These are phyloP conservation scores for Camponotus pennsylvanicus DNA, from an alignment of 1,140 invertebrate species.

Conservation along the genomic window DNA sequence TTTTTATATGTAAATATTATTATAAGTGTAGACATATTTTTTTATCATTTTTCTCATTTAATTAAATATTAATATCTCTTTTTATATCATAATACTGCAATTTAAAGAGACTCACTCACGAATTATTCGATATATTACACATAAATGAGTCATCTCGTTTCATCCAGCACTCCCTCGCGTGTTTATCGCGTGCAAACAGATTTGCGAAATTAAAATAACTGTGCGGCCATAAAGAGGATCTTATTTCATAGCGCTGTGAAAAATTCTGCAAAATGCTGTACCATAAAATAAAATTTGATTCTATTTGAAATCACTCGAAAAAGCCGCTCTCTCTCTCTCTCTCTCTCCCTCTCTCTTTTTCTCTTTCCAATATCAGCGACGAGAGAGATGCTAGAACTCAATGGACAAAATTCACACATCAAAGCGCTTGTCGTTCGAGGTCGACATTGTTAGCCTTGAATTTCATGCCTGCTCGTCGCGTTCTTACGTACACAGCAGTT, in stretches of 20 bases:
- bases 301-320: background rate
- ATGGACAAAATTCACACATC: constrained; percentile 56
- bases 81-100: too few relatives aligned
- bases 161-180: background rate
- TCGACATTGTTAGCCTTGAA: constrained; percentile 59
- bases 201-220: background rate
- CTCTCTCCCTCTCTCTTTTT: background rate
- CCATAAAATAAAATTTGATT: constrained; percentile 30
- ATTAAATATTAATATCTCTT: too few relatives aligned
- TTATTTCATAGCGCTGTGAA: background rate
- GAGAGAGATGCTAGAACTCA: constrained; percentile 1
- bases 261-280: background rate
- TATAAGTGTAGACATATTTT: too few relatives aligned
- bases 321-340: too few relatives aligned
- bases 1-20: too few relatives aligned
- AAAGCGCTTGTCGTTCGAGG: constrained; percentile 50
- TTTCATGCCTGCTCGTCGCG: constrained; percentile 57
- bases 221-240: background rate
- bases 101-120: too few relatives aligned
- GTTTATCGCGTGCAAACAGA: background rate
- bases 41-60: too few relatives aligned
- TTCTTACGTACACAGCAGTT: constrained; percentile 60
- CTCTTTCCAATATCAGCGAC: background rate
- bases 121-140: too few relatives aligned
- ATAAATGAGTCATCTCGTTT: background rate